Evolutionary conservation across 1,140 invertebrate species (phyloP).

Genomic region (Aphaenogaster ashmeadi): DNA sequence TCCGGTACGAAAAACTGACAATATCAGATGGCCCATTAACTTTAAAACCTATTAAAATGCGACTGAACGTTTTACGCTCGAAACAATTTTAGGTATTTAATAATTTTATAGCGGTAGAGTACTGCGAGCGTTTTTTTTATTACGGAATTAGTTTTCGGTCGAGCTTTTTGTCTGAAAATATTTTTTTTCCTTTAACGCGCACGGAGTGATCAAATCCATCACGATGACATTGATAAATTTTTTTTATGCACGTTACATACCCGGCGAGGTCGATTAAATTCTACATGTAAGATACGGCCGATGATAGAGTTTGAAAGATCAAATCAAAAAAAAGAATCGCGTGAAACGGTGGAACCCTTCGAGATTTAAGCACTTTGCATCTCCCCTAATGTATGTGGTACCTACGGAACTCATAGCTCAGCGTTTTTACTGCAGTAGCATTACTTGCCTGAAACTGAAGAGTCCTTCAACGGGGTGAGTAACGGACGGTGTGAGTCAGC

Average conservation of each 20-base stretch:
- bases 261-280: constrained; percentile 27
- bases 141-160: constrained; percentile 6
- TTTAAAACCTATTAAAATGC: background rate
- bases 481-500: constrained; percentile 51
- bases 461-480: constrained; percentile 51
- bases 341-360: constrained; percentile 52
- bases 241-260: background rate
- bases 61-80: background rate
- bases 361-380: constrained; percentile 68
- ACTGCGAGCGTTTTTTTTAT: background rate
- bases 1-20: background rate
- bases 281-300: background rate
- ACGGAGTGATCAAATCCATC: constrained; percentile 1
- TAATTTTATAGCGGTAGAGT: background rate
- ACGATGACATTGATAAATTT: background rate
- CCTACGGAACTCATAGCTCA: constrained; percentile 70
- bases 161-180: background rate
- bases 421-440: constrained; percentile 68
- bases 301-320: background rate
- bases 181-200: background rate
- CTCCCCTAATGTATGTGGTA: constrained; percentile 62
- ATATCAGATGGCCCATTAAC: background rate
- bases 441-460: constrained; percentile 70
- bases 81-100: background rate
- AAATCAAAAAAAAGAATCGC: constrained; percentile 19